Evolutionary conservation across 2,113 vertebrate species (phyloP).

Genomic region (Catharus minimus): DNA sequence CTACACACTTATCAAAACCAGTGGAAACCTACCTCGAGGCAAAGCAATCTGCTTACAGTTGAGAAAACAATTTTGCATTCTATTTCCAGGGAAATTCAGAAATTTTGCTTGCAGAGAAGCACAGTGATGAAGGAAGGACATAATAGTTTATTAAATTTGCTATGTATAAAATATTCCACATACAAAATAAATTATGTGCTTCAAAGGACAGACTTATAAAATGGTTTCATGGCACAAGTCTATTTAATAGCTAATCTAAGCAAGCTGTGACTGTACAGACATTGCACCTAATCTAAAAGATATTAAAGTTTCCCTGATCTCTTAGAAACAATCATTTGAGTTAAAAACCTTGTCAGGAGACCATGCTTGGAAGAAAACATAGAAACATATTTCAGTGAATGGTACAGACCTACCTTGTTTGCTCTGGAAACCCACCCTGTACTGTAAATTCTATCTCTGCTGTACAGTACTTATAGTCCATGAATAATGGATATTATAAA

Average conservation of each 20-base stretch:
- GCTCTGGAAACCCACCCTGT: background rate
- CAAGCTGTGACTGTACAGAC: background rate
- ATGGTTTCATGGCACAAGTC: background rate
- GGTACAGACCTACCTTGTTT: background rate
- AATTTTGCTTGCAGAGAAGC: background rate
- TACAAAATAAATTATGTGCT: background rate
- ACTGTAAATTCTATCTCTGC: slow-evolving; percentile 4
- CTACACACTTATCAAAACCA: background rate
- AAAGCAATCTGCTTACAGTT: background rate
- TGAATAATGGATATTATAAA: slow-evolving; percentile 23
- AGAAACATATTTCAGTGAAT: slow-evolving; percentile 3
- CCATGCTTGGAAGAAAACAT: background rate
- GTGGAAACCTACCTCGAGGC: background rate
- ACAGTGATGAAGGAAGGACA: background rate
- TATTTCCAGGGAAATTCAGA: background rate
- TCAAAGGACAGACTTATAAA: background rate
- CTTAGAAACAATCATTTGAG: background rate
- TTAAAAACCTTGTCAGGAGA: slow-evolving; percentile 1
- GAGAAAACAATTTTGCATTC: background rate
- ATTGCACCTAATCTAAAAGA: background rate
- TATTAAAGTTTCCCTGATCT: background rate
- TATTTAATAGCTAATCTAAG: background rate
- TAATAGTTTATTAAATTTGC: background rate
- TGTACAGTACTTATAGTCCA: background rate
- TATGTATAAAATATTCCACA: background rate